These are phyloP conservation scores for Tetheella fluctuosa DNA, from an alignment of 2,888 invertebrate species.

Conservation along the genomic window DNA sequence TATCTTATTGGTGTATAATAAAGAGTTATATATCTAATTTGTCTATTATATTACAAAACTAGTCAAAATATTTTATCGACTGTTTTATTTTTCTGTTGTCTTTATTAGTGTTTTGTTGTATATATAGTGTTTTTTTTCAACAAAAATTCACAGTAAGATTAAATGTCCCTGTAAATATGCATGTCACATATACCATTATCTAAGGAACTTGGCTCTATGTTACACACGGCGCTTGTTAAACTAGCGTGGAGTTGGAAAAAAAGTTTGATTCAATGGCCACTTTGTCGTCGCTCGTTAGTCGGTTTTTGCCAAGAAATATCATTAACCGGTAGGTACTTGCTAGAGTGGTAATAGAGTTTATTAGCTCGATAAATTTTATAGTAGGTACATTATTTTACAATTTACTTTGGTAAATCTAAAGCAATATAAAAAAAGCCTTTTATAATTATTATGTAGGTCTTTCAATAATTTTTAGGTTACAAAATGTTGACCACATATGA, in stretches of 20 bases:
- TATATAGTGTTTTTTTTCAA: too few relatives aligned
- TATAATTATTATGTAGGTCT: too few relatives aligned
- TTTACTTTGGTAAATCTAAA: background rate
- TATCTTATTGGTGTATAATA: too few relatives aligned
- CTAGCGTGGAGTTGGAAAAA: constrained; percentile 32
- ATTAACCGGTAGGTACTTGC: constrained; percentile 25
- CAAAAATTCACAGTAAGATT: background rate
- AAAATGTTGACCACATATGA: too few relatives aligned
- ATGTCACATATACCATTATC: constrained; percentile 11
- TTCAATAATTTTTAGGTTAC: too few relatives aligned
- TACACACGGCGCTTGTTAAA: constrained; percentile 27
- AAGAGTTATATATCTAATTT: too few relatives aligned
- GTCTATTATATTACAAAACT: too few relatives aligned
- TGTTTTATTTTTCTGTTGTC: too few relatives aligned
- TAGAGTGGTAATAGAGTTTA: constrained; percentile 2
- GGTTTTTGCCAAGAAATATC: constrained; percentile 31
- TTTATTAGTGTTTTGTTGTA: too few relatives aligned
- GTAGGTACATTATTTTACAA: background rate
- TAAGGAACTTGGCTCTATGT: constrained; percentile 20
- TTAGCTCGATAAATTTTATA: background rate
- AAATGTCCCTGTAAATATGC: background rate
- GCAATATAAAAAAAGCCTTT: background rate
- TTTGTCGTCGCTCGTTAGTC: constrained; percentile 33
- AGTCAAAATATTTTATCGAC: too few relatives aligned
- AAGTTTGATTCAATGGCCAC: constrained; percentile 36